phyloP scores from a whole-genome alignment of 2,797 vertebrate genomes.

The Silurus aristotelis region DNA sequence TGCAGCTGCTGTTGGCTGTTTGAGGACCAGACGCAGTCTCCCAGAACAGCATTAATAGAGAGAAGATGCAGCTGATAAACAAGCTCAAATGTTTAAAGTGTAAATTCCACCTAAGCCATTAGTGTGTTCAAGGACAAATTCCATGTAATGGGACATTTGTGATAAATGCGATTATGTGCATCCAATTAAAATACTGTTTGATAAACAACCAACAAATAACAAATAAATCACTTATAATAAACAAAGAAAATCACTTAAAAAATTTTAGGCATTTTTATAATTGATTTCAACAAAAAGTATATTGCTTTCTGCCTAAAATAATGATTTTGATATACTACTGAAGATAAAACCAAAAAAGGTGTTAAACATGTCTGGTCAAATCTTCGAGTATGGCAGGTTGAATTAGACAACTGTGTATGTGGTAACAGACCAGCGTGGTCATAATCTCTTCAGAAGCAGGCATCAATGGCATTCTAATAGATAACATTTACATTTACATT shows the following conservation, averaged over 20 bases:
- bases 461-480: not conserved
- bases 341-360: not conserved
- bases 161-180: not conserved
- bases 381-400: too few relatives aligned
- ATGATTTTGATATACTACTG: too few relatives aligned
- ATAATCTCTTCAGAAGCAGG: not conserved
- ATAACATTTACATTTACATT: too few relatives aligned
- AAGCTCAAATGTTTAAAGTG: conserved; percentile 23
- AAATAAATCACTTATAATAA: too few relatives aligned
- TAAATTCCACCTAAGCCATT: conserved; percentile 4
- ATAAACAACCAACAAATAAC: too few relatives aligned
- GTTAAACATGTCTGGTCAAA: not conserved
- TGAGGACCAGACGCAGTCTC: not conserved
- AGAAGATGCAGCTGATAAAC: conserved; percentile 29
- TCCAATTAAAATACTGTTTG: not conserved
- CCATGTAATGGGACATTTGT: not conserved
- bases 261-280: too few relatives aligned
- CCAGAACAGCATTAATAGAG: conserved; percentile 17
- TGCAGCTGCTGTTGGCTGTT: not conserved
- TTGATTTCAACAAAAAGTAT: too few relatives aligned
- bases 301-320: too few relatives aligned
- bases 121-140: not conserved
- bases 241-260: too few relatives aligned
- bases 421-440: not conserved
- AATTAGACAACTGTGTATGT: too few relatives aligned